These are phyloP conservation scores for Glareola pratincola DNA, from an alignment of 2,113 vertebrate species.

Conservation along the genomic window DNA sequence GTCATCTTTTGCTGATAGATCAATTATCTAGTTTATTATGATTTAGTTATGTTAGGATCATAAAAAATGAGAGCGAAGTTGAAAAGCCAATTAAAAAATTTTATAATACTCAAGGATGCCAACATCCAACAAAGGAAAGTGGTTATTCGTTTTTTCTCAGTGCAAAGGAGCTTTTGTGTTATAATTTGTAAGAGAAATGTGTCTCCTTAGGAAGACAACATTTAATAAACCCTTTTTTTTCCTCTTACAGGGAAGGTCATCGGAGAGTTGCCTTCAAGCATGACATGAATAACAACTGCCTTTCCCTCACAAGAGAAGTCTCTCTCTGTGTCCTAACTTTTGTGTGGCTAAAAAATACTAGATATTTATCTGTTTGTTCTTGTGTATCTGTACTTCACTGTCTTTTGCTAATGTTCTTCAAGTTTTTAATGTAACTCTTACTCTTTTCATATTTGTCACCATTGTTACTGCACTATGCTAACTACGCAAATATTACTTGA, in stretches of 20 bases:
- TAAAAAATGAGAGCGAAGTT: neutral
- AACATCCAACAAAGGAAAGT: neutral
- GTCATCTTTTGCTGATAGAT: neutral
- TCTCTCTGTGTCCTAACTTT: constrained; percentile 4
- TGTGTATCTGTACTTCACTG: neutral
- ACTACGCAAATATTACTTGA: neutral
- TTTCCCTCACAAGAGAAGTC: constrained; percentile 58
- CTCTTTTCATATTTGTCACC: neutral
- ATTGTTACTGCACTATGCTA: neutral
- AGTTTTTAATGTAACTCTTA: constrained; percentile 8
- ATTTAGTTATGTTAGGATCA: neutral
- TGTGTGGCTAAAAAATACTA: constrained; percentile 44
- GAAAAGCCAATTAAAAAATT: neutral
- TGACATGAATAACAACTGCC: constrained; percentile 49
- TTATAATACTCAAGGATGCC: neutral
- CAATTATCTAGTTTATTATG: neutral
- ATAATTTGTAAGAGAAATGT: neutral
- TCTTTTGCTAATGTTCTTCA: constrained; percentile 14
- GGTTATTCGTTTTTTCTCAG: neutral
- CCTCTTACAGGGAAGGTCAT: constrained; percentile 44
- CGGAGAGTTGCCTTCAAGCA: constrained; percentile 55
- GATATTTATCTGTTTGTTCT: constrained; percentile 56
- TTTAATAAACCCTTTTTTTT: constrained; percentile 7
- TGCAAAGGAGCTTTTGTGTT: neutral
- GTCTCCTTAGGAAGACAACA: neutral